Base-by-base conservation (phyloP, 1,140 invertebrate genomes). In the Hyles vespertilio region DNA sequence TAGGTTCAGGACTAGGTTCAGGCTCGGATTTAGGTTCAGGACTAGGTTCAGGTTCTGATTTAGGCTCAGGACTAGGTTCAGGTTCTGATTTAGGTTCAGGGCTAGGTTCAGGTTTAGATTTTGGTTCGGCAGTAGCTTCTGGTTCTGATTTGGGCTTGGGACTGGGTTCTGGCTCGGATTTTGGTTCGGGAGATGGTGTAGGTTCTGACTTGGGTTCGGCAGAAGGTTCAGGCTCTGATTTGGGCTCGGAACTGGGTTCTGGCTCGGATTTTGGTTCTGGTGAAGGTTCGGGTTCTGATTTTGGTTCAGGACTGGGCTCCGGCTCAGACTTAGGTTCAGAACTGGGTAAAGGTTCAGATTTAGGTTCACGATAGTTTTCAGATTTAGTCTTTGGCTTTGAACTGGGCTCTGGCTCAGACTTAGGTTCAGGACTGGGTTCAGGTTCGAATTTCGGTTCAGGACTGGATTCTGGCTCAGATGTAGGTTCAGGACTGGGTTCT, bases 281-380 rank as follows among this genome's bases (percentile, higher is more conserved):
- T 71, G 77, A 78, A n/a, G 90, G 86, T 69, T 91, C 82, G 1
- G 85, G 75, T 71, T 89, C 84, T 0, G 90, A 77, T 72, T 89
- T 84, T 1, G 90, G 89, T 70, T 92, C 89, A 0, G 91, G 84
- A 51, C 89, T 81, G 0, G 90, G 83, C 51, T 89, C 85, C 0
- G 89, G 86, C 61, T 89, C 82, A 3, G 84, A 69, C 69, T 85
- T 79, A 5, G 89, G 84, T 77, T 89, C 89, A 4, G 89, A 59
- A 49, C 76, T 58, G 7, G 81, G 75, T 64, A 84, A 76, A 7
- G 91, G 86, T 62, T 91, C 81, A 8, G 79, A 67, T 70, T 77
- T 78, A 0, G 89, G 82, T 59, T 90, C 87, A 0, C 85, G 63
- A 49, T 77, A 79, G 0, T 91, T 84, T 58, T 91, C 84, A 0